Base-by-base conservation (phyloP, 35 echinoderm and acorn worm species). In the Acanthaster planci region DNA sequence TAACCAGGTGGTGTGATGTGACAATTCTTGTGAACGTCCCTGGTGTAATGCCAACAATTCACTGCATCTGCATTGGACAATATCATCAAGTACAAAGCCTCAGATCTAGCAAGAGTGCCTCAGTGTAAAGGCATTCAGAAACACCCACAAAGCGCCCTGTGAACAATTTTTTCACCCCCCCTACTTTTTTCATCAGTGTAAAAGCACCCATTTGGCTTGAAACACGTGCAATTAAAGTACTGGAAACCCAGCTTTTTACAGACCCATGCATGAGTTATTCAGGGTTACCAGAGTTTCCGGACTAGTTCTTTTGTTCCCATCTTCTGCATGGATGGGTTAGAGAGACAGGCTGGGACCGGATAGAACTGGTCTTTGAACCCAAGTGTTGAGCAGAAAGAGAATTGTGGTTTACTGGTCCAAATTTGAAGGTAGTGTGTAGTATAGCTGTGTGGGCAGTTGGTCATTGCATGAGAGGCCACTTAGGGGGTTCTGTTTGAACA, bases 331-430 rank as follows among this genome's bases (percentile, higher is more conserved):
- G 56, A 59, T 18, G 56, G 56, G 27, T 59, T n/a, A 59, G 17
- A 59, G 19, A 26, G 27, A n/a, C 56, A 21, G 56, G 56, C 27
- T 59, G 56, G 19, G 27, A 59, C 56, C 27, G 56, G 56, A n/a
- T 59, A 59, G 56, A 59, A 59, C 56, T 59, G 56, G 56, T 59
- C 56, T 59, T 59, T 59, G 56, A 59, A 59, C 56, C 56, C 56
- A 59, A 2, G 56, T 26, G 56, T n/a, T 59, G 27, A 59, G 19
- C 56, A n/a, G n/a, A n/a, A n/a, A n/a, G n/a, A 59, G 27, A 59
- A 26, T 59, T 59, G 56, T 26, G 19, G 56, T 59, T 18, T n/a
- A 59, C 5, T 26, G 19, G 27, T 59, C 52, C 52, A 55, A 21
- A 14, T 8, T 2, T n/a, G 56, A 18, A 18, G 27, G 56, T 59